phyloP scores from a whole-genome alignment of 2,113 vertebrate genomes.

The Oxyura jamaicensis region DNA sequence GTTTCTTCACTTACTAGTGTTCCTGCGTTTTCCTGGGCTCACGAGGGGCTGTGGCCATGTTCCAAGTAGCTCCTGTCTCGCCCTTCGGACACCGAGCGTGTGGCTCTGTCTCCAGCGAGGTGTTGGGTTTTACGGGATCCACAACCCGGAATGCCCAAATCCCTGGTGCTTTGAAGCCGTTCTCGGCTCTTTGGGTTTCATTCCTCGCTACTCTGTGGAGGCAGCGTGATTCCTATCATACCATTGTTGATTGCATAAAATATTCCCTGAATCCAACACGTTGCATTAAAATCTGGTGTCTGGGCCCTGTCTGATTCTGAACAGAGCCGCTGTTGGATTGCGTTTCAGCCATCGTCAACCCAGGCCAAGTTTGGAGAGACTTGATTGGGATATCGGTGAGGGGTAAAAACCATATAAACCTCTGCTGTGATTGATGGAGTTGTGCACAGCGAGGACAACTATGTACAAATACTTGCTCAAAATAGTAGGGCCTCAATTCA shows the following conservation, averaged over 20 bases:
- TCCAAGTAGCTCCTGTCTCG: neutral
- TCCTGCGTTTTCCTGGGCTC: neutral
- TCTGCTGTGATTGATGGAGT: slow-evolving; percentile 63
- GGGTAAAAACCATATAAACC: slow-evolving; percentile 39
- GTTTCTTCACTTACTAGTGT: neutral
- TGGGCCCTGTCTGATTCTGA: slow-evolving; percentile 66
- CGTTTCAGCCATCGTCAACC: slow-evolving; percentile 9
- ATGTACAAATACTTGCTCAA: slow-evolving; percentile 57
- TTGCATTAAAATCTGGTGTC: slow-evolving; percentile 64
- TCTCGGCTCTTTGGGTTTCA: slow-evolving; percentile 15
- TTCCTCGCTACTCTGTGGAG: neutral
- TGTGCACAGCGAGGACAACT: slow-evolving; percentile 36
- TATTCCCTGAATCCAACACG: slow-evolving; percentile 64
- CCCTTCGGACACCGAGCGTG: rapidly evolving
- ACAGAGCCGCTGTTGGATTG: slow-evolving; percentile 42
- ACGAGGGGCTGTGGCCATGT: rapidly evolving
- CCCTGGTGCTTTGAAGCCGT: neutral
- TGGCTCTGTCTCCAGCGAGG: neutral
- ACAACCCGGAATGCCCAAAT: neutral
- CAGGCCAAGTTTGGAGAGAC: slow-evolving; percentile 50
- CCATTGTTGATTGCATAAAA: slow-evolving; percentile 69
- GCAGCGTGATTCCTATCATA: slow-evolving; percentile 65
- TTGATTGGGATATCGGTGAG: slow-evolving; percentile 56
- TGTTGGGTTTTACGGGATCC: neutral
- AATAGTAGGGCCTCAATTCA: slow-evolving; percentile 55